A percentile compares a stretch with the other conserved stretches of the same genome.
These are phyloP conservation scores for Artibeus jamaicensis DNA, from an alignment of 2,797 vertebrate genomes.

Conservation along the genomic window DNA sequence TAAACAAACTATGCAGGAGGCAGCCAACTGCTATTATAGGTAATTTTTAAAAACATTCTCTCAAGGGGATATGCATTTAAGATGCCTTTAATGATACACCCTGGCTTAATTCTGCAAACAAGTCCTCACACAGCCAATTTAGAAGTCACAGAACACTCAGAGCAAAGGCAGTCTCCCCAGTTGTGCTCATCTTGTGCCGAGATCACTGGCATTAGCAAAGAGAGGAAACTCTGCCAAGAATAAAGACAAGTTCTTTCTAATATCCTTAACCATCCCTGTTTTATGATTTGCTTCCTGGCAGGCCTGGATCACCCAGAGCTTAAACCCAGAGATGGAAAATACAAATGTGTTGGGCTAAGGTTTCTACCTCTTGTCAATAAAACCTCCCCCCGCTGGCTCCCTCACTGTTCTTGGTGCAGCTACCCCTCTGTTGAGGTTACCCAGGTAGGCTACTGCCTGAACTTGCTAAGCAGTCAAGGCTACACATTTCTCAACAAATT, in stretches of 20 bases:
- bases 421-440: background rate
- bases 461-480: background rate
- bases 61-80: slow-evolving; percentile 54
- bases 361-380: background rate
- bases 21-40: slow-evolving; percentile 41
- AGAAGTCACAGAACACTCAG: background rate
- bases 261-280: background rate
- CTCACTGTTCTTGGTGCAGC: background rate
- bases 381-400: background rate
- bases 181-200: background rate
- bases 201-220: background rate
- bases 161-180: background rate
- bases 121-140: slow-evolving; percentile 42
- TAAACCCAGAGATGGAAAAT: background rate
- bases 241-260: slow-evolving; percentile 25
- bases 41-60: slow-evolving; percentile 56
- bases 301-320: background rate
- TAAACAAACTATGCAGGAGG: slow-evolving; percentile 42
- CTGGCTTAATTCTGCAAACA: slow-evolving; percentile 56
- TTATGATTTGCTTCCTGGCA: slow-evolving; percentile 25
- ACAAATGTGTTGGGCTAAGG: background rate
- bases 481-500: background rate
- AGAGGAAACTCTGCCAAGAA: slow-evolving; percentile 43
- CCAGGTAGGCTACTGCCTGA: background rate
- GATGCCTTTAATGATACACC: slow-evolving; percentile 51